Evolutionary conservation across 2,888 invertebrate genomes (phyloP).

Genomic region (Eumacrocentrus americanus): DNA sequence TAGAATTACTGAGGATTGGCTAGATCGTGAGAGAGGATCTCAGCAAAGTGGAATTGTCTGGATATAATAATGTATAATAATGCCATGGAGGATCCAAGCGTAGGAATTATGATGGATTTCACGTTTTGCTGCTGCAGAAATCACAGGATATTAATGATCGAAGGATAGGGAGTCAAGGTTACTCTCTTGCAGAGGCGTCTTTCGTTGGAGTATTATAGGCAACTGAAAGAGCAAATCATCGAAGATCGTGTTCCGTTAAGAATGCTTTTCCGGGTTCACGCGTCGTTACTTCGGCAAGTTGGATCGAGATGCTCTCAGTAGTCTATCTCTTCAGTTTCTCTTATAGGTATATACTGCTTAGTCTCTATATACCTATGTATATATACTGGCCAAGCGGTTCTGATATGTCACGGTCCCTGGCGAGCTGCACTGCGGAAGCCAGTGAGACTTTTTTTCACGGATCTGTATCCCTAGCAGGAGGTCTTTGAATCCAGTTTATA

Average conservation of each 20-base stretch:
- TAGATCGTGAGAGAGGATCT: too few relatives aligned
- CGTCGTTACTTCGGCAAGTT: conserved; percentile 42
- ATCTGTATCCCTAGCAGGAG: conserved; percentile 1
- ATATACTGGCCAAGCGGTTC: conserved; percentile 30
- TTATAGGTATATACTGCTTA: too few relatives aligned
- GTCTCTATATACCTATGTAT: too few relatives aligned
- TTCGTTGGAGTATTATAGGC: conserved; percentile 1
- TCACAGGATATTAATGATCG: conserved; percentile 26
- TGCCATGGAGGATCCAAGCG: conserved; percentile 28
- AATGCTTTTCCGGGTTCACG: conserved; percentile 49
- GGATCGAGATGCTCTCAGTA: conserved; percentile 35
- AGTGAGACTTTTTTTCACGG: not conserved
- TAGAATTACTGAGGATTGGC: too few relatives aligned
- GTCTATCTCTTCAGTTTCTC: too few relatives aligned
- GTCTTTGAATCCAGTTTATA: not conserved
- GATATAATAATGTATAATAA: not conserved
- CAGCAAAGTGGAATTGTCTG: too few relatives aligned
- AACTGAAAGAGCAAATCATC: conserved; percentile 34
- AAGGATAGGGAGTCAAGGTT: conserved; percentile 5
- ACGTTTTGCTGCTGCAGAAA: conserved; percentile 15
- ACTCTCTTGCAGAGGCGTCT: not conserved
- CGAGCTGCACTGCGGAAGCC: conserved; percentile 23
- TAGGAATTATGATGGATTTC: conserved; percentile 19
- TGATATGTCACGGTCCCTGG: conserved; percentile 43
- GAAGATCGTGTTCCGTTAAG: conserved; percentile 47